phyloP scores from a whole-genome alignment of 2,797 vertebrate genomes.

The Tolypeutes matacus region DNA sequence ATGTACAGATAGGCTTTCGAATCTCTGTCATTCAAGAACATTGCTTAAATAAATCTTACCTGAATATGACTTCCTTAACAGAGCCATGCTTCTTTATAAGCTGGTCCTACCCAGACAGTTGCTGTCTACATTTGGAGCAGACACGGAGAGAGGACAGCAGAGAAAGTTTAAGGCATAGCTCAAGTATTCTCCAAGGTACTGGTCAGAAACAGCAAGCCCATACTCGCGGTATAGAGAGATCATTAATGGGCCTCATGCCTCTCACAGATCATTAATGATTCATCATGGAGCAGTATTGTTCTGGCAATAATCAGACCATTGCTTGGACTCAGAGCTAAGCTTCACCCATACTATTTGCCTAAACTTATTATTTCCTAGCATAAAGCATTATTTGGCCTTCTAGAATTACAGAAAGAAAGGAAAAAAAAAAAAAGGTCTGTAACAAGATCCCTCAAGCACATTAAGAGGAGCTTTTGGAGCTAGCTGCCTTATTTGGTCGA shows the following conservation, averaged over 20 bases:
- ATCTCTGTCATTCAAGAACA: constrained; percentile 74
- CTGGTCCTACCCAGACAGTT: constrained; percentile 87
- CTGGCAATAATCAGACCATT: constrained; percentile 90
- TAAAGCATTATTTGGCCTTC: constrained; percentile 91
- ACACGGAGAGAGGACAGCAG: constrained; percentile 88
- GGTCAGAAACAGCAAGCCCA: constrained; percentile 94
- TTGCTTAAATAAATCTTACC: constrained; percentile 92
- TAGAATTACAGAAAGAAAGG: constrained; percentile 95
- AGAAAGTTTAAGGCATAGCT: constrained; percentile 96
- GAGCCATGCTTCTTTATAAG: constrained; percentile 92
- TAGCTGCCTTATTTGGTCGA: constrained; percentile 80
- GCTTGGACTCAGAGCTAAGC: constrained; percentile 88
- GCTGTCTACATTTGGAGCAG: constrained; percentile 89
- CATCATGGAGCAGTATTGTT: constrained; percentile 93
- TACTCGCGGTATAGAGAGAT: constrained; percentile 95
- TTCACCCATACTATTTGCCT: constrained; percentile 89
- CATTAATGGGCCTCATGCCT: constrained; percentile 99
- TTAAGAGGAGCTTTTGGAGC: constrained; percentile 87
- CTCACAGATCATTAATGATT: constrained; percentile 99
- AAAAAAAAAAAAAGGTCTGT: constrained; percentile 89
- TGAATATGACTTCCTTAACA: constrained; percentile 96
- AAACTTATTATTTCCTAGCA: constrained; percentile 92
- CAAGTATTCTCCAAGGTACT: constrained; percentile 95
- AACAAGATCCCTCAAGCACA: constrained; percentile 94
- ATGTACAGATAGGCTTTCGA: constrained; percentile 57